phyloP scores from a whole-genome alignment of 23 tunicate species.

The Halocynthia roretzi region DNA sequence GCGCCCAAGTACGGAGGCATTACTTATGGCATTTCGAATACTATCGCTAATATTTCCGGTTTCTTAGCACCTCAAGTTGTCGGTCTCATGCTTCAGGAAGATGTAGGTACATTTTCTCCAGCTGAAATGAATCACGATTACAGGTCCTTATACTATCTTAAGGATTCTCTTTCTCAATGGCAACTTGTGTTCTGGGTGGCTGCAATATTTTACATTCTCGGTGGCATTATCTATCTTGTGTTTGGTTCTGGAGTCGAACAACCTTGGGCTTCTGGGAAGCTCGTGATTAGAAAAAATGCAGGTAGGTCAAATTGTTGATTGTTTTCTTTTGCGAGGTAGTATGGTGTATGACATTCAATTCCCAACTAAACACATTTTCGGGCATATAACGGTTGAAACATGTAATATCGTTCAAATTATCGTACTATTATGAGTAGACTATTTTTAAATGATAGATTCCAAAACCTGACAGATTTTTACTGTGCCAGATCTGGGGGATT shows the following conservation, averaged over 20 bases:
- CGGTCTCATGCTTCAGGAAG: slow-evolving; percentile 52
- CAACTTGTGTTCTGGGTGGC: slow-evolving; percentile 55
- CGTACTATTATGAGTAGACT: no score
- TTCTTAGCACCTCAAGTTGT: slow-evolving; percentile 81
- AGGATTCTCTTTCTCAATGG: slow-evolving; percentile 58
- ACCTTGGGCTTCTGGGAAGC: slow-evolving; percentile 49
- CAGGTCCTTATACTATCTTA: neutral
- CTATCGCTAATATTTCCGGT: slow-evolving; percentile 77
- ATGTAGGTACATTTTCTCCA: slow-evolving; percentile 18
- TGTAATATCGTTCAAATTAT: no score
- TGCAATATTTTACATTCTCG: slow-evolving; percentile 40
- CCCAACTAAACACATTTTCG: no score
- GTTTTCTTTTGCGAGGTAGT: no score
- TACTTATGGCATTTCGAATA: slow-evolving; percentile 69
- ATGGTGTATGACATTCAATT: no score
- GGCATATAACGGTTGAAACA: no score
- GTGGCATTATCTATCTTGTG: slow-evolving; percentile 43
- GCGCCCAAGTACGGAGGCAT: slow-evolving; percentile 91
- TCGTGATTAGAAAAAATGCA: neutral
- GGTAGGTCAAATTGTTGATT: no score
- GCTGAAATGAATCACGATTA: no score
- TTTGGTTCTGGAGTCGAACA: slow-evolving; percentile 63
- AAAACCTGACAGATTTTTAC: no score
- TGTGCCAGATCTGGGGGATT: no score
- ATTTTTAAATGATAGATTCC: no score